phyloP scores from a whole-genome alignment of 2,888 invertebrate genomes.

The Tineola bisselliella region DNA sequence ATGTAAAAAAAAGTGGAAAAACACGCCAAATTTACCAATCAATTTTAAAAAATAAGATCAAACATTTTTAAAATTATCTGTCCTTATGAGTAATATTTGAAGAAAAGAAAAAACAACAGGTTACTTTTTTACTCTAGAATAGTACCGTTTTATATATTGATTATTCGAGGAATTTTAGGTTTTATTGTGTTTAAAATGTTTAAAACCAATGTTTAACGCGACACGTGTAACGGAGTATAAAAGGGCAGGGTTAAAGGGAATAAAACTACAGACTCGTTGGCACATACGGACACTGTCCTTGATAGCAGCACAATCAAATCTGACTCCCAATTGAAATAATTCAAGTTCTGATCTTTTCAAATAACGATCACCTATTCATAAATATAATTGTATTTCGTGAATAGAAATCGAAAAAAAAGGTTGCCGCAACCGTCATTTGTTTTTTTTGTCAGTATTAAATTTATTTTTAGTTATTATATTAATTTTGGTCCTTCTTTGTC shows the following conservation, averaged over 20 bases:
- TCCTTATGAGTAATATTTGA: too few species aligned
- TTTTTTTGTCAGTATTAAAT: background rate
- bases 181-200: too few species aligned
- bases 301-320: conserved; percentile 2
- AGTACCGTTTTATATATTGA: too few species aligned
- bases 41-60: background rate
- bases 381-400: background rate
- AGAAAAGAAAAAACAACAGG: too few species aligned
- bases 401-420: background rate
- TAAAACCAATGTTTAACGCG: background rate
- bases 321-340: background rate
- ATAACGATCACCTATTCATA: background rate
- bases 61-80: background rate
- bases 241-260: conserved; percentile 8
- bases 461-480: background rate
- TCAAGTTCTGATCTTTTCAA: conserved; percentile 11
- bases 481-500: too few species aligned
- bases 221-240: conserved; percentile 10
- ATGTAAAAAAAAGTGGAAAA: background rate
- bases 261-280: background rate
- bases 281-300: background rate
- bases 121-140: too few species aligned
- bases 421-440: background rate
- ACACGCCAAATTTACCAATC: background rate
- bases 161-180: background rate